Percentiles rank a stretch among this genome's conserved stretches.
phyloP scores from a whole-genome alignment of 2,113 vertebrate species.

The Rhizomys pruinosus region DNA sequence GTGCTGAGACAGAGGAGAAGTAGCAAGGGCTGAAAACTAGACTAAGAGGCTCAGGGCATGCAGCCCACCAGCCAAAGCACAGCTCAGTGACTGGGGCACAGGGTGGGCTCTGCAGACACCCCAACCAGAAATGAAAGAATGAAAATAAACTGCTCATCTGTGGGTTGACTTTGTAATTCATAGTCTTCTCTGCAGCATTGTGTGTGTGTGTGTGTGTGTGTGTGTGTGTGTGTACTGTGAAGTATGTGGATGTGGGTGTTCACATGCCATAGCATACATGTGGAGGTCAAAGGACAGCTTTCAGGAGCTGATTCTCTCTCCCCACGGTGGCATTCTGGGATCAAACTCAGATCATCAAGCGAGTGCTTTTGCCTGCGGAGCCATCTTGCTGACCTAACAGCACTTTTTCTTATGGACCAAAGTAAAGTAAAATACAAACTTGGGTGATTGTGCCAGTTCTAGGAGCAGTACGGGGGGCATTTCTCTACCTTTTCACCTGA shows the following conservation, averaged over 20 bases:
- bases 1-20: not conserved
- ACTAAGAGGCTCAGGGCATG: fast-evolving
- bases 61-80: fast-evolving
- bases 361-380: not conserved
- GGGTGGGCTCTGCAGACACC: not conserved
- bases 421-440: not conserved
- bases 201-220: not conserved
- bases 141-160: not conserved
- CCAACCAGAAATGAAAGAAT: not conserved
- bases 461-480: fast-evolving
- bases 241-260: not conserved
- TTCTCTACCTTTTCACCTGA: not conserved
- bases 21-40: fast-evolving
- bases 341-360: not conserved
- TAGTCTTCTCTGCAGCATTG: not conserved
- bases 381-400: not conserved
- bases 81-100: not conserved
- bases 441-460: fast-evolving
- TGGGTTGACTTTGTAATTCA: too few species aligned
- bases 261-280: not conserved
- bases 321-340: not conserved
- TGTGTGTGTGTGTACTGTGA: not conserved
- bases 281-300: not conserved
- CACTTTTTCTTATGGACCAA: not conserved
- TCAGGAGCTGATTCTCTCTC: not conserved